These are phyloP conservation scores for Macaria notata DNA, from an alignment of 2,888 invertebrate species.

Conservation along the genomic window DNA sequence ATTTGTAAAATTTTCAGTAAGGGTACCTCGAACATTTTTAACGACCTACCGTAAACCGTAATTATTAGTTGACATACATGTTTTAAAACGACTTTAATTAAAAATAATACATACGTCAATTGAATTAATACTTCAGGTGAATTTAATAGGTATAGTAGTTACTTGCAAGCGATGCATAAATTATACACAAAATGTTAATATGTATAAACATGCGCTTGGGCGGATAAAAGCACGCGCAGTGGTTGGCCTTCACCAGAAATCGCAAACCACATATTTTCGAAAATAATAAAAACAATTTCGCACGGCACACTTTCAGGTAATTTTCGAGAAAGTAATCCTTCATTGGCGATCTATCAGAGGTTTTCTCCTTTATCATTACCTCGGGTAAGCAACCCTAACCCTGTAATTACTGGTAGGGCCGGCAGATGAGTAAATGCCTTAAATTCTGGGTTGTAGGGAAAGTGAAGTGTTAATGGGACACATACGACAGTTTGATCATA, in stretches of 20 bases:
- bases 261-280: conserved; percentile 57
- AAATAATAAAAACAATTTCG: conserved; percentile 62
- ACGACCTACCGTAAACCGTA: too few relatives aligned
- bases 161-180: conserved; percentile 3
- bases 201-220: conserved; percentile 57
- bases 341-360: conserved; percentile 72
- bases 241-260: conserved; percentile 59
- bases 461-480: conserved; percentile 74
- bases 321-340: conserved; percentile 79
- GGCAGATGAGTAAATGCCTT: conserved; percentile 79
- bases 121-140: too few relatives aligned
- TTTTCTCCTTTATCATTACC: conserved; percentile 67
- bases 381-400: conserved; percentile 56
- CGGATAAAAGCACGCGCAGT: conserved; percentile 59
- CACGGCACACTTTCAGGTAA: conserved; percentile 75
- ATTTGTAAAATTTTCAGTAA: too few relatives aligned
- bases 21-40: too few relatives aligned
- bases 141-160: too few relatives aligned
- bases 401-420: conserved; percentile 71
- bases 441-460: conserved; percentile 76
- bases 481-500: conserved; percentile 70
- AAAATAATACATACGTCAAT: too few relatives aligned
- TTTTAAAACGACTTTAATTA: too few relatives aligned
- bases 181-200: conserved; percentile 39
- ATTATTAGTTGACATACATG: too few relatives aligned